phyloP scores from a whole-genome alignment of 1,140 invertebrate species.

The Meloidogyne chitwoodi region DNA sequence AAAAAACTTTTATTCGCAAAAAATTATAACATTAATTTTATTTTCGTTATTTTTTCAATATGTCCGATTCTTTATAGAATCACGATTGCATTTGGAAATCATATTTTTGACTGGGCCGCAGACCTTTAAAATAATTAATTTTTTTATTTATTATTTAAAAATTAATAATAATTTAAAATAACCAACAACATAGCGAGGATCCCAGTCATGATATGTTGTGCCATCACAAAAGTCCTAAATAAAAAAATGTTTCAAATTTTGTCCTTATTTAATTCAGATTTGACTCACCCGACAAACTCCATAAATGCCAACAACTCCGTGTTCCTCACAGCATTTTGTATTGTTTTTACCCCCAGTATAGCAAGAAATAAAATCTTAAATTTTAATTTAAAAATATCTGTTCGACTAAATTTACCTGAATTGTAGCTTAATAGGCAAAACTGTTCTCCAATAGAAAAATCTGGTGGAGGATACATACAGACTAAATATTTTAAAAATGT shows the following conservation, averaged over 20 bases:
- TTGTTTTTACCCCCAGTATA: constrained; percentile 16
- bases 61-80: neutral
- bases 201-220: neutral
- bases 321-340: constrained; percentile 7
- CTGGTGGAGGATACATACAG: constrained; percentile 6
- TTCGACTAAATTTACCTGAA: neutral
- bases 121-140: neutral
- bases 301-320: constrained; percentile 18
- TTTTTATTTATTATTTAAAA: no score
- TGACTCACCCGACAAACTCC: constrained; percentile 1
- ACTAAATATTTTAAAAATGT: neutral
- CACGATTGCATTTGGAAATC: constrained; percentile 11
- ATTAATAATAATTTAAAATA: neutral
- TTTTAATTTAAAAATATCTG: neutral
- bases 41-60: no score
- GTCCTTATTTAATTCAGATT: no score
- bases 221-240: constrained; percentile 14
- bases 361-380: constrained; percentile 7
- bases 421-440: neutral
- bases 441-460: constrained; percentile 2
- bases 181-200: neutral
- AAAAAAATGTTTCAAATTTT: no score
- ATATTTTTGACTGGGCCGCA: constrained; percentile 9
- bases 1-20: no score
- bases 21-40: no score